Evolutionary conservation across 2,888 invertebrate species (phyloP), one percentile per base, ranked within the genome.

Genomic region (Chromoteleia sp.): DNA sequence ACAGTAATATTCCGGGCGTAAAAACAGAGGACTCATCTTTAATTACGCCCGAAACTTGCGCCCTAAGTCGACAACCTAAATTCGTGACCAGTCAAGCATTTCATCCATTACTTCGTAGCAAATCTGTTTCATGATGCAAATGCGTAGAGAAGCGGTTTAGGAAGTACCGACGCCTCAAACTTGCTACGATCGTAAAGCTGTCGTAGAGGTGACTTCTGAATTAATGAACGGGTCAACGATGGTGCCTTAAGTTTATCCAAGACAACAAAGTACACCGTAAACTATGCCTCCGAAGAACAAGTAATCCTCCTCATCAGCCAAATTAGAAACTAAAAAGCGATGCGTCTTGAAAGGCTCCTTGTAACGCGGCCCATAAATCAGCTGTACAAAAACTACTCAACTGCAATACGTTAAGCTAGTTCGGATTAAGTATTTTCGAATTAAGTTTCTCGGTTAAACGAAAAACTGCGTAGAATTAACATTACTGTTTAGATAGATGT

Each of bases 121-220:
- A 90, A 90, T 90, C 89, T 90, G 89, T 90, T 90, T 88, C 86
- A 85, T 86, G 86, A 88, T 87, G 86, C 85, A 86, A 87, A 88
- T 83, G 86, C 83, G 84, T 82, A 84, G 83, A 84, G 86, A 84
- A 85, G 78, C 81, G 80, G 79, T 79, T 81, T 71, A 78, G 77
- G 56, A 61, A 79, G 76, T 67, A 81, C 56, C 68, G 25, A 54
- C 77, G 82, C 68, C 70, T 83, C 85, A 75, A 86, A 86, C 84
- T 86, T 81, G 81, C 82, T 76, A 78, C 78, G 84, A 86, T 84
- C 84, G 85, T 84, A 86, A 88, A 88, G 83, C 86, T 84, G 86
- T 86, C 86, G 84, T 82, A 61, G 73, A 78, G 80, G 85, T 87
- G 85, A 87, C 87, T 79, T 84, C 83, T 85, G 86, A 88, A 89